Evolutionary conservation across 1,140 invertebrate genomes (phyloP), one percentile per base, ranked within the genome.

Genomic region (Copidosoma floridanum): DNA sequence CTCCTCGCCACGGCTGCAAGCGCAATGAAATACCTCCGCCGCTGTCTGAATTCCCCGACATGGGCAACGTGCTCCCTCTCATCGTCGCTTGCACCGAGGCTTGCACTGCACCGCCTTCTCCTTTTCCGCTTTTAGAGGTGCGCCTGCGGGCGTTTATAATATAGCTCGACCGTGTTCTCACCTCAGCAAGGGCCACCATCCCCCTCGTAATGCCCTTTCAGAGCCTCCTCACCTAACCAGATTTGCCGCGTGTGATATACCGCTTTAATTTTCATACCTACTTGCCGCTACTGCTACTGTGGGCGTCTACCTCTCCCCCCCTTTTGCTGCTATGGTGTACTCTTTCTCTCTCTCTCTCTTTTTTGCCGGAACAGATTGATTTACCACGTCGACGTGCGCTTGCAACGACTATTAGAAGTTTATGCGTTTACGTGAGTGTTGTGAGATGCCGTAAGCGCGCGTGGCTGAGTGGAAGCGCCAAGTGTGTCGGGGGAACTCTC

Each of bases 241-340:
- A 72, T 74, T 75, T 70, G 12, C 27, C 58, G 41, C 70, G 68
- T n/a, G n/a, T 77, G 76, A 77, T 77, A 74, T 75, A 78, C 72
- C 68, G 74, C 75, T 77, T 77, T 75, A 77, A 78, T 77, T 77
- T 77, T 77, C 74, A 75, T 75, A 74, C 69, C 11, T 43, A 32
- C 32, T 12, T 24, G 23, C 16, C n/a, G 10, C 26, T 12, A n/a
- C 24, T 37, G n/a, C 24, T 32, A 2, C 2, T 12, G n/a, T 21
- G 11, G 8, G 18, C 27, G 37, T n/a, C 37, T n/a, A n/a, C 12
- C 37, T 3, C 37, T 14, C 14, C 14, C 14, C 4, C 37, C 14
- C 12, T n/a, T n/a, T n/a, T 5, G 12, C 37, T 16, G 12, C 37
- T n/a, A 11, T n/a, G n/a, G n/a, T n/a, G n/a, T n/a, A n/a, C n/a